Conservation (phyloP, 2,888 invertebrate genomes). For the Seira ritae region DNA sequence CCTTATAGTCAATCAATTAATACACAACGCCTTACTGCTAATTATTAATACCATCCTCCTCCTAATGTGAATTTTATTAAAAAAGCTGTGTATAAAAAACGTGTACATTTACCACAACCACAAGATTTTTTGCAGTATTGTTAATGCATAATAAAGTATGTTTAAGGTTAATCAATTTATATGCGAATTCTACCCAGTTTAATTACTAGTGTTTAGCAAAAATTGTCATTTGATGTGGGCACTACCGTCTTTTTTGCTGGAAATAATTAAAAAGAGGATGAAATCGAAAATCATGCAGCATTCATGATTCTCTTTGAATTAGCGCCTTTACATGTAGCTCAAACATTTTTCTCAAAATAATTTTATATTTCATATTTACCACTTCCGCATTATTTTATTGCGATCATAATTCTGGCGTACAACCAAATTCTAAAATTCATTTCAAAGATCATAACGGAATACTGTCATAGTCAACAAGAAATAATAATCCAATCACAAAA, state of each 20-base stretch:
- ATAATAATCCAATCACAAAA: constrained; percentile 22
- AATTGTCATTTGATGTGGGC: constrained; percentile 52
- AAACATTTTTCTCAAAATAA: not conserved
- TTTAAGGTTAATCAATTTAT: constrained; percentile 53
- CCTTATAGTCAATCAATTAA: constrained; percentile 49
- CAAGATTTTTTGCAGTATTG: constrained; percentile 61
- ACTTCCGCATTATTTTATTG: no score
- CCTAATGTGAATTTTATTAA: constrained; percentile 51
- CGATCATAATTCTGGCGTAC: no score
- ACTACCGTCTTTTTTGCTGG: constrained; percentile 44
- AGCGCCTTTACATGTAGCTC: constrained; percentile 9
- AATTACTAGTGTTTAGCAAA: constrained; percentile 39
- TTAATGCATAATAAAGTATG: constrained; percentile 54
- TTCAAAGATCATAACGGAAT: constrained; percentile 22
- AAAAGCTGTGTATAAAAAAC: constrained; percentile 53
- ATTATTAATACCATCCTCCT: constrained; percentile 35
- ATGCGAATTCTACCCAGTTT: constrained; percentile 55
- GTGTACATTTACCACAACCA: constrained; percentile 55
- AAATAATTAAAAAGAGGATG: constrained; percentile 35
- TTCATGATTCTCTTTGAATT: constrained; percentile 12
- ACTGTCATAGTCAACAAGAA: not conserved
- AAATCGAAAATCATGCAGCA: not conserved
- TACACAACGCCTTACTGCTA: constrained; percentile 57
- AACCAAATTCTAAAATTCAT: constrained; percentile 14
- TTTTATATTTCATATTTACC: no score